Evolutionary conservation across 2,888 invertebrate genomes (phyloP).

Genomic region (Drosophila percnosoma): DNA sequence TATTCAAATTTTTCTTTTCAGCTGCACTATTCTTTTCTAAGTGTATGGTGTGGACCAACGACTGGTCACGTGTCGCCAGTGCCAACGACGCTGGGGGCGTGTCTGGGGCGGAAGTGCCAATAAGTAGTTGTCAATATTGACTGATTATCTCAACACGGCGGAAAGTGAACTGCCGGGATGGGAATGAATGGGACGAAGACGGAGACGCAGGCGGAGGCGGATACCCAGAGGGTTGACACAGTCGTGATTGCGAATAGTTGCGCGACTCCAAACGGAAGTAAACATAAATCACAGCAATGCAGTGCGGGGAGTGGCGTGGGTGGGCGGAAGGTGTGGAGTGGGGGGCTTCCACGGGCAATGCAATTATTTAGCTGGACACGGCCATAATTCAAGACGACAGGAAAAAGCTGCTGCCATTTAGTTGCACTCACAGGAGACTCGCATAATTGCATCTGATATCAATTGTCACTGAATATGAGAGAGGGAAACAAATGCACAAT

Average conservation of each 20-base stretch:
- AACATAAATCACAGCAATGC: conserved; percentile 73
- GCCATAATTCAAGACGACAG: conserved; percentile 72
- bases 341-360: conserved; percentile 39
- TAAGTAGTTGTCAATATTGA: conserved; percentile 84
- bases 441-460: conserved; percentile 77
- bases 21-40: not conserved
- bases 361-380: conserved; percentile 73
- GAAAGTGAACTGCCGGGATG: conserved; percentile 30
- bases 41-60: conserved; percentile 23
- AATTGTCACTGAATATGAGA: conserved; percentile 12
- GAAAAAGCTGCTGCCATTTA: conserved; percentile 78
- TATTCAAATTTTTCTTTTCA: not conserved
- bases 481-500: conserved; percentile 4
- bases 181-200: not conserved
- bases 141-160: conserved; percentile 80
- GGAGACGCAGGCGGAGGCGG: not conserved
- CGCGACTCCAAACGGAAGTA: conserved; percentile 67
- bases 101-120: conserved; percentile 80
- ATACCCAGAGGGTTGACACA: conserved; percentile 23
- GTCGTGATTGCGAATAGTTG: conserved; percentile 72
- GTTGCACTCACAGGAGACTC: conserved; percentile 71
- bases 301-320: not conserved
- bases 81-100: conserved; percentile 22
- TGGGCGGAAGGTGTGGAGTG: not conserved
- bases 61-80: conserved; percentile 57